Percentiles rank a stretch among this genome's conserved stretches.
phyloP scores from a whole-genome alignment of 2,888 invertebrate species.

The Drosophila gaucha region DNA sequence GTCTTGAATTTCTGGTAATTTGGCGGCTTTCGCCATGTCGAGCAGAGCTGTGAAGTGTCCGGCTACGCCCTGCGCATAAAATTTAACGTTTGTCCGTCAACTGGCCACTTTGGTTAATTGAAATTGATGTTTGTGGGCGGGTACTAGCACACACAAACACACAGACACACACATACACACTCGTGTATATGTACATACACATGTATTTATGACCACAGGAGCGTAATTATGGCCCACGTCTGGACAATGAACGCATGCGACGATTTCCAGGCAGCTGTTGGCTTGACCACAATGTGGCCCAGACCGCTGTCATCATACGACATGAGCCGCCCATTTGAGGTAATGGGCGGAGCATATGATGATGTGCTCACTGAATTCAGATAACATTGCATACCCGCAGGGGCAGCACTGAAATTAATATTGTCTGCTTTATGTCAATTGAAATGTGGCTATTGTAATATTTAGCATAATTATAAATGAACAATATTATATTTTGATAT shows the following conservation, averaged over 20 bases:
- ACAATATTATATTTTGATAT: background rate
- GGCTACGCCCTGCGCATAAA: constrained; percentile 74
- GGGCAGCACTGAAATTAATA: background rate
- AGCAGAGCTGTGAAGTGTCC: constrained; percentile 9
- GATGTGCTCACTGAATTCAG: constrained; percentile 3
- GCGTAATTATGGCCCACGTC: constrained; percentile 48
- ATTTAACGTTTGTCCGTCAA: constrained; percentile 77
- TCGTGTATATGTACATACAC: background rate
- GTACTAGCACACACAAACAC: constrained; percentile 28
- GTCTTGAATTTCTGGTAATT: constrained; percentile 56
- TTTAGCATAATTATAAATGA: constrained; percentile 2
- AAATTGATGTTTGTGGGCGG: constrained; percentile 78
- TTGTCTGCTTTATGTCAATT: background rate
- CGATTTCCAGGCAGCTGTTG: constrained; percentile 19
- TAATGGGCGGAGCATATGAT: constrained; percentile 2
- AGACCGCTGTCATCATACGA: constrained; percentile 34
- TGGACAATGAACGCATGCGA: constrained; percentile 27
- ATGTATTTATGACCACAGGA: constrained; percentile 40
- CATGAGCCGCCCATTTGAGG: constrained; percentile 16
- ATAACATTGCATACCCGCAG: constrained; percentile 5
- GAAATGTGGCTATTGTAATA: background rate
- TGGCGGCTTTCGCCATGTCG: constrained; percentile 18
- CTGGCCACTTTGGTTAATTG: constrained; percentile 79
- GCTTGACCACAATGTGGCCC: constrained; percentile 38
- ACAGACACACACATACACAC: background rate